Percentiles rank a stretch among this genome's conserved stretches.
phyloP scores from a whole-genome alignment of 2,888 invertebrate species.

The Tetramorium bicarinatum region DNA sequence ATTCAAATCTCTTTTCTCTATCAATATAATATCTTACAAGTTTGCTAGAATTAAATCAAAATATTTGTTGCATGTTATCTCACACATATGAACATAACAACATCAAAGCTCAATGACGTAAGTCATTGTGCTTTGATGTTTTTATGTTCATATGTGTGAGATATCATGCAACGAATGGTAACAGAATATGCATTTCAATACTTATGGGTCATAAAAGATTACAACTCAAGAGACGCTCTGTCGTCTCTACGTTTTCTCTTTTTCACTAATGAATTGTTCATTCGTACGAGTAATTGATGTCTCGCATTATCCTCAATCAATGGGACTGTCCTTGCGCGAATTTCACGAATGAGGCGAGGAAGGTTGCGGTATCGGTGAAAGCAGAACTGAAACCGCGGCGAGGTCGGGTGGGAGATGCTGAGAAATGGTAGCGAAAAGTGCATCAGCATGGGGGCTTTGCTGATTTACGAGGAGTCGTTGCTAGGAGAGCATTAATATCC shows the following conservation, averaged over 20 bases:
- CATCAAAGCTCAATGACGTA: conserved; percentile 47
- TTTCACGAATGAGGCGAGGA: not conserved
- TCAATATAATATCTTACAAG: not conserved
- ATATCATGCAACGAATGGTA: no score
- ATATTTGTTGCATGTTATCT: conserved; percentile 10
- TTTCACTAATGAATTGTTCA: conserved; percentile 75
- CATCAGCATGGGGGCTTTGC: conserved; percentile 66
- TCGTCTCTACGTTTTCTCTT: conserved; percentile 59
- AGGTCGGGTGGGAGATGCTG: conserved; percentile 36
- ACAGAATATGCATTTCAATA: conserved; percentile 56
- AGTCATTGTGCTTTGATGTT: no score
- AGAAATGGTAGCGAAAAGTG: conserved; percentile 75
- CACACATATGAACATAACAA: conserved; percentile 3
- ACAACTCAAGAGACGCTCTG: conserved; percentile 59
- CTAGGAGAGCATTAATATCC: conserved; percentile 77
- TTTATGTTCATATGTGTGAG: no score
- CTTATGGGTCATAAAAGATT: conserved; percentile 64
- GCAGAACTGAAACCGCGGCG: not conserved
- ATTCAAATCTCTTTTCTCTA: not conserved
- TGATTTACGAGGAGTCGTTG: conserved; percentile 76
- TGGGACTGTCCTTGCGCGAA: conserved; percentile 62
- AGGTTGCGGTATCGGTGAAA: not conserved
- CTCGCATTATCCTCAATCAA: conserved; percentile 78
- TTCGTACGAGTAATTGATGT: conserved; percentile 75
- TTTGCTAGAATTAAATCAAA: conserved; percentile 2